phyloP scores from a whole-genome alignment of 2,888 invertebrate genomes.

The Mythimna pallens region DNA sequence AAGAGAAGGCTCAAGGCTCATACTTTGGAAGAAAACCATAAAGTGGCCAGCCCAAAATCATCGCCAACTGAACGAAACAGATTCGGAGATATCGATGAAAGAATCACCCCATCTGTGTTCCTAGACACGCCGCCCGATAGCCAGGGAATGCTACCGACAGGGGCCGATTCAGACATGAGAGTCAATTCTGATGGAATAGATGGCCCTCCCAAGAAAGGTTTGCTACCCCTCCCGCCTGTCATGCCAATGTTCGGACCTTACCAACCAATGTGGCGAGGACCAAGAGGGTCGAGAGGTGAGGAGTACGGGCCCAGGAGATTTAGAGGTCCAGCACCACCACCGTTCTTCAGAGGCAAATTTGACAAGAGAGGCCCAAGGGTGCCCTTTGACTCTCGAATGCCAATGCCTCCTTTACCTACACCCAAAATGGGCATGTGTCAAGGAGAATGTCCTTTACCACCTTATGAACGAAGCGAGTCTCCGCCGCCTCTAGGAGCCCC shows the following conservation, averaged over 20 bases:
- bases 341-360: slow-evolving; percentile 80
- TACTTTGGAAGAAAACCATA: slow-evolving; percentile 82
- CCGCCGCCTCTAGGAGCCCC: slow-evolving; percentile 85
- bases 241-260: slow-evolving; percentile 77
- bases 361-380: slow-evolving; percentile 77
- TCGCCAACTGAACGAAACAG: slow-evolving; percentile 80
- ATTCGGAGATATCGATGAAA: slow-evolving; percentile 89
- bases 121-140: slow-evolving; percentile 80
- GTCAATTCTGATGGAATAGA: slow-evolving; percentile 73
- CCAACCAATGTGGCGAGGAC: slow-evolving; percentile 81
- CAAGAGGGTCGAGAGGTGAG: slow-evolving; percentile 79
- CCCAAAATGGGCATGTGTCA: slow-evolving; percentile 83
- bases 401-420: slow-evolving; percentile 77
- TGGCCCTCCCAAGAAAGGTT: slow-evolving; percentile 57
- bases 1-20: slow-evolving; percentile 84
- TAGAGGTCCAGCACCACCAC: slow-evolving; percentile 76
- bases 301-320: slow-evolving; percentile 81
- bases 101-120: slow-evolving; percentile 80
- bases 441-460: slow-evolving; percentile 79
- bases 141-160: slow-evolving; percentile 68
- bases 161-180: slow-evolving; percentile 84
- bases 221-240: slow-evolving; percentile 77
- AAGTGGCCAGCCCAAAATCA: slow-evolving; percentile 86
- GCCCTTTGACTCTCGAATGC: slow-evolving; percentile 77
- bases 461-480: slow-evolving; percentile 79